Evolutionary conservation across 1,140 invertebrate genomes (phyloP), one percentile per base, ranked within the genome.

Genomic region (Lycorma delicatula): DNA sequence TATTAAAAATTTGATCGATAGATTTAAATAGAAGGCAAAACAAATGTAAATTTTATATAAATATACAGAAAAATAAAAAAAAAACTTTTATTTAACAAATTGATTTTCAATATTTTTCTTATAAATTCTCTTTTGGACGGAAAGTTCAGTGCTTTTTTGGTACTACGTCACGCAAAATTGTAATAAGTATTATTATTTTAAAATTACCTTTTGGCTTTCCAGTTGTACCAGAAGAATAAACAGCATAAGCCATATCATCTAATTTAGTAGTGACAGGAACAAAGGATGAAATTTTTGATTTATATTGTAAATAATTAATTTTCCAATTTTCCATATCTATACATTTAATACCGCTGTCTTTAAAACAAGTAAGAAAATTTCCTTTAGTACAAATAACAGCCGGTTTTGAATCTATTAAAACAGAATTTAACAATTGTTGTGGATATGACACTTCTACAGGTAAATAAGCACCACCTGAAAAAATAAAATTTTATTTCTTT

Each of bases 141-240:
- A n/a, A n/a, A n/a, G n/a, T n/a, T n/a, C n/a, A n/a, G n/a, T n/a
- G n/a, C n/a, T n/a, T n/a, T n/a, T n/a, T n/a, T n/a, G n/a, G n/a
- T n/a, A n/a, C n/a, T n/a, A n/a, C n/a, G n/a, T n/a, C n/a, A n/a
- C n/a, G n/a, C n/a, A n/a, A n/a, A n/a, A n/a, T n/a, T n/a, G n/a
- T n/a, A n/a, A n/a, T n/a, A n/a, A n/a, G n/a, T n/a, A n/a, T n/a
- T n/a, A n/a, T n/a, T n/a, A n/a, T n/a, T n/a, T n/a, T n/a, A n/a
- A n/a, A n/a, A n/a, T n/a, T n/a, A 66, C 77, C 77, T 71, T 79
- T 79, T 12, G 77, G 77, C 65, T 74, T 75, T 22, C 77, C 77
- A n/a, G 77, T 79, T 6, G 77, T 79, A 2, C 77, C 77, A 11
- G 76, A 78, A 0, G 73, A 75, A 57, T 75, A 77, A 0, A 75